Base-by-base conservation (phyloP, 2,797 vertebrate species). In the Phoxinus dragarum region DNA sequence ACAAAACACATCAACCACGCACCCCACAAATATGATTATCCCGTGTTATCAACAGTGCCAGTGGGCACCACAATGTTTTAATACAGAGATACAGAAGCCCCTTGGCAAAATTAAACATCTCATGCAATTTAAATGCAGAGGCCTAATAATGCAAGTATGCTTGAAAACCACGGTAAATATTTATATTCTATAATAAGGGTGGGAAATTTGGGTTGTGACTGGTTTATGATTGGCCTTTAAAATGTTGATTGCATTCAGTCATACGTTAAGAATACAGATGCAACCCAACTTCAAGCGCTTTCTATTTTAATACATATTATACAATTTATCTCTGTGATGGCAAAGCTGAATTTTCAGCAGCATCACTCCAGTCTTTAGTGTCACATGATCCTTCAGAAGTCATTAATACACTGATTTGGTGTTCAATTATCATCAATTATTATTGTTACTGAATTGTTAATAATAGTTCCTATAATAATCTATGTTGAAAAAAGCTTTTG, bases 1-100 rank as follows among this genome's bases (percentile, higher is more conserved):
- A 84, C 74, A 71, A 79, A 84, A 78, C 52, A 21, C 49, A 59
- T 71, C 75, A 79, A 71, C 74, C 83, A 79, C 21, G 52, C 38
- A 61, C 36, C 14, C 27, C 12, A 5, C 31, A 47, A 79, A 84
- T n/a, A 84, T 69, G 83, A 84, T 79, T 71, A 69, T 6, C 27
- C 27, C 21, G 1, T 5, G 19, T 84, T 84, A 84, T 84, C 75
- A 59, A 69, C 64, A 19, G 6, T 54, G 19, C 66, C 66, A 81
- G 66, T 27, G 80, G 64, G 67, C 80, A 82, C 73, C 77, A 31
- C 56, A 49, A 16, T 36, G 40, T 59, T 78, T 38, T 76, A 54
- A 77, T 31, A 19, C 36, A 71, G 27, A 34, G 21, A 78, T 44
- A 77, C 11, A 77, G 38, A 69, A 44, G 6, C 34, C 73, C 6